Evolutionary conservation across 2,888 invertebrate species (phyloP), one percentile per base, ranked within the genome.

Genomic region (Noctua comes): DNA sequence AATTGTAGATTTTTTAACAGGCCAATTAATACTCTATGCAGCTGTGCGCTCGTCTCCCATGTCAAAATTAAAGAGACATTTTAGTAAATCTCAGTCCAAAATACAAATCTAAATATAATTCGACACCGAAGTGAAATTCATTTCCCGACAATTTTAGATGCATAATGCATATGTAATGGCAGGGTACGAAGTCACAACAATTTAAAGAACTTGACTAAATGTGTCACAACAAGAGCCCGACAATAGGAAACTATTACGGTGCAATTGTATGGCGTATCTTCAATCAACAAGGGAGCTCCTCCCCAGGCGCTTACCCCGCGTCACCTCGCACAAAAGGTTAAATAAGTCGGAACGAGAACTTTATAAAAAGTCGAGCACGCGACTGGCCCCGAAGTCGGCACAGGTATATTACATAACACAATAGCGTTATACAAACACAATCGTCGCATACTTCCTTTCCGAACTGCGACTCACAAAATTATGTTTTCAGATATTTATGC

Each of bases 271-370:
- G 68, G 78, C 75, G 85, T 88, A 88, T 89, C 90, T 90, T 82
- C 84, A 84, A 86, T 90, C 88, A 82, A 78, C 82, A 80, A 79
- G 79, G 76, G 80, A 76, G 80, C 71, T 72, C 27, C 68, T 83
- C 89, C 83, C 85, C 54, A 77, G 72, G 73, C 75, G 77, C 64
- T 84, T 79, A 84, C 70, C 84, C 82, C 74, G 79, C 85, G 86
- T 87, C 89, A 90, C 87, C 80, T 88, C 83, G 68, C 86, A 93
- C 92, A 93, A 93, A 92, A 93, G 92, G 91, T 91, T 92, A 92
- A 94, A 93, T 91, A 93, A 92, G 88, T 90, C 88, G 90, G 91
- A 93, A 91, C 90, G 90, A 90, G 89, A 88, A 77, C 79, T 88
- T 88, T 78, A 83, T 81, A 91, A 88, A 89, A 90, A 89, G 73